These are phyloP conservation scores for Gryllus longicercus DNA, from an alignment of 2,888 invertebrate genomes.

Conservation along the genomic window DNA sequence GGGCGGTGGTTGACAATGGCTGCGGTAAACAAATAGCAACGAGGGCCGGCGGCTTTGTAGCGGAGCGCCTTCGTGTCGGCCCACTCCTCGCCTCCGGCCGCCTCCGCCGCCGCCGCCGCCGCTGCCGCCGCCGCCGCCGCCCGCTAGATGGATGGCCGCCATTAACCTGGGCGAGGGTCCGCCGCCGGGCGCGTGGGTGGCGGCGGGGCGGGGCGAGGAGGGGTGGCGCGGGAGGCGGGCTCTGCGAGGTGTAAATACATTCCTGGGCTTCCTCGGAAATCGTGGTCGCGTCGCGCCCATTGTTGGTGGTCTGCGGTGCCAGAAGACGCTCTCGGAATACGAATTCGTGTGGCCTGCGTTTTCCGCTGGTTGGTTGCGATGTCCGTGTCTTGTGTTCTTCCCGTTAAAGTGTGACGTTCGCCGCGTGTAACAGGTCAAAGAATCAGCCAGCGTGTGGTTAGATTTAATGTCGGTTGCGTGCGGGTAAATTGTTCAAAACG, in stretches of 20 bases:
- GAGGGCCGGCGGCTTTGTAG: slow-evolving; percentile 7
- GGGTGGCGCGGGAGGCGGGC: neutral
- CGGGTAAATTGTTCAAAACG: too few relatives aligned
- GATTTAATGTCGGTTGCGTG: too few relatives aligned
- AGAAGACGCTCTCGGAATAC: too few relatives aligned
- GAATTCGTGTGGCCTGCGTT: too few relatives aligned
- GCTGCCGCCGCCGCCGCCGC: neutral
- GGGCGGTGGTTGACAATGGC: neutral
- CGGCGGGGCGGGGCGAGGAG: neutral
- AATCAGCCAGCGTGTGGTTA: too few relatives aligned
- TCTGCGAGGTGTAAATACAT: slow-evolving; percentile 1
- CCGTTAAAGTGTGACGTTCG: too few relatives aligned
- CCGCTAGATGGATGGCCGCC: neutral
- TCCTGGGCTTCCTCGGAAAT: neutral
- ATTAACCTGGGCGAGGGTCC: neutral
- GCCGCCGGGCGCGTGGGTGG: neutral
- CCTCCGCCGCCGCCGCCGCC: neutral
- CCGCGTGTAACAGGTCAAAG: too few relatives aligned
- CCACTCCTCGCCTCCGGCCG: neutral
- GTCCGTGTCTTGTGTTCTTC: too few relatives aligned
- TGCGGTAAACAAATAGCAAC: neutral
- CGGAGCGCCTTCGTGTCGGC: neutral
- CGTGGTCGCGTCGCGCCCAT: too few relatives aligned
- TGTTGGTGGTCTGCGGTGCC: too few relatives aligned
- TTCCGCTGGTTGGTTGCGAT: too few relatives aligned